Evolutionary conservation across 2,797 vertebrate genomes (phyloP).

Genomic region (Pogoniulus pusillus): DNA sequence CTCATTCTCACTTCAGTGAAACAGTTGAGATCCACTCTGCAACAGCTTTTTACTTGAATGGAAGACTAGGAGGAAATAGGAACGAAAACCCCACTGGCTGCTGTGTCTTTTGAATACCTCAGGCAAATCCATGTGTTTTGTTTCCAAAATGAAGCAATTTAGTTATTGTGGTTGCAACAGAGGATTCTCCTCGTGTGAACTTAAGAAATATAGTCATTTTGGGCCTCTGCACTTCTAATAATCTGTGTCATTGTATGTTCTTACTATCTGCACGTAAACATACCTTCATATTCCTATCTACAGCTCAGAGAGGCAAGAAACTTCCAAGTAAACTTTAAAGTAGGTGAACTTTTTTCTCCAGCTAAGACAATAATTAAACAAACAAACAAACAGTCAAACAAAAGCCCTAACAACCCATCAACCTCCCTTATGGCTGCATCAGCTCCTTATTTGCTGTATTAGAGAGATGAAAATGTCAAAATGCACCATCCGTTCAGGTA

Average conservation of each 20-base stretch:
- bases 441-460: neutral
- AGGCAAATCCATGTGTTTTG: neutral
- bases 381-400: too few species aligned
- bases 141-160: neutral
- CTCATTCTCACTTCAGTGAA: neutral
- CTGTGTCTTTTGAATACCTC: neutral
- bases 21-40: neutral
- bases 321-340: neutral
- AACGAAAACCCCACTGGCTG: neutral
- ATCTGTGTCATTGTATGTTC: neutral
- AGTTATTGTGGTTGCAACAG: neutral
- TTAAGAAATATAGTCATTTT: neutral
- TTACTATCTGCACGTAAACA: neutral
- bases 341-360: neutral
- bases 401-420: neutral
- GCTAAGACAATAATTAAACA: neutral
- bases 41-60: neutral
- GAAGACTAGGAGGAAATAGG: neutral
- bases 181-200: neutral
- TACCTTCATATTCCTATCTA: neutral
- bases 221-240: neutral
- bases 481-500: neutral
- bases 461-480: neutral
- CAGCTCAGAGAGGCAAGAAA: neutral
- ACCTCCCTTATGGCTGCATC: neutral